These are phyloP conservation scores for Phylloscopus whistleri DNA, from an alignment of 2,113 vertebrate genomes.

Conservation along the genomic window DNA sequence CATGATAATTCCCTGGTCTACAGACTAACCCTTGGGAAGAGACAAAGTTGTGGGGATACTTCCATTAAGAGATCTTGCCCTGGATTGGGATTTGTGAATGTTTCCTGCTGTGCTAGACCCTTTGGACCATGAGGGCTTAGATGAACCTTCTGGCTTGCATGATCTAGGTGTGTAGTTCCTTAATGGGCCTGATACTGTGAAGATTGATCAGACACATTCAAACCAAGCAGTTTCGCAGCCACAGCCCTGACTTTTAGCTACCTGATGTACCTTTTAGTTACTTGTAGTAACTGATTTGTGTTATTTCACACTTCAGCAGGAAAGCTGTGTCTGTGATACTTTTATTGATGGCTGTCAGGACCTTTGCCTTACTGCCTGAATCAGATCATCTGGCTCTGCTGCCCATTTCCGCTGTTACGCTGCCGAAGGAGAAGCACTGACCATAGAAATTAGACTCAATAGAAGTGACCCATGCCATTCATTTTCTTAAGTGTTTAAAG, in stretches of 20 bases:
- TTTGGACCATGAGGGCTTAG: not conserved
- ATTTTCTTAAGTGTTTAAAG: not conserved
- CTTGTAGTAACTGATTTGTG: not conserved
- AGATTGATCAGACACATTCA: not conserved
- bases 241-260: not conserved
- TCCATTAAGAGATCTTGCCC: not conserved
- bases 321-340: not conserved
- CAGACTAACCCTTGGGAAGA: not conserved
- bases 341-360: not conserved
- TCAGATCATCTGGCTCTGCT: not conserved
- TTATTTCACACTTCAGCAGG: not conserved
- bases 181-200: not conserved
- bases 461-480: not conserved
- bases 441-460: not conserved
- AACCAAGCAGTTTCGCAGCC: not conserved
- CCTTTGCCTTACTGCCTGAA: not conserved
- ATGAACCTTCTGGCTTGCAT: not conserved
- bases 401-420: not conserved
- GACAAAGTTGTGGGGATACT: not conserved
- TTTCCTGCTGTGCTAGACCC: not conserved
- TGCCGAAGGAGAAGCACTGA: not conserved
- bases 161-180: not conserved
- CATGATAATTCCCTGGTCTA: not conserved
- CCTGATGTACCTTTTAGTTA: not conserved
- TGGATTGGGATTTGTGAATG: not conserved